Evolutionary conservation across 2,113 vertebrate species (phyloP), one percentile per base, ranked within the genome.

Genomic region (Pycnonotus jocosus): DNA sequence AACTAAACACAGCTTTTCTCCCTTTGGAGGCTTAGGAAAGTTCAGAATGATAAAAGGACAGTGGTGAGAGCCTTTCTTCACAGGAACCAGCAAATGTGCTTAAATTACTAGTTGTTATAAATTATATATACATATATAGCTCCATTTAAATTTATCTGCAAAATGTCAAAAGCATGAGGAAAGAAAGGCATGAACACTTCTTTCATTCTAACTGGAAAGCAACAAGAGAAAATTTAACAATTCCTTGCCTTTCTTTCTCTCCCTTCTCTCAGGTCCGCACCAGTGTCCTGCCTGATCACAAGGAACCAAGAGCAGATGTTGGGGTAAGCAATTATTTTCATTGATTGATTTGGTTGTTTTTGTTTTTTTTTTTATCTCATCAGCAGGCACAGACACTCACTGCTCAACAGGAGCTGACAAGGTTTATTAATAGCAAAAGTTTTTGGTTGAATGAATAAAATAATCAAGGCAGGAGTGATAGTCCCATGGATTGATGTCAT

Each of bases 271-370:
- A 98, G 98, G 97, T 98, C 85, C 95, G 86, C 38, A 98, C 97
- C 87, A 96, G 94, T 81, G 96, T 97, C 91, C 76, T 97, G 37
- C 93, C 95, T 86, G 98, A 98, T 81, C 94, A 93, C 57, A 98
- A 97, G 94, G 98, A 98, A 44, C 69, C 96, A 68, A 97, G 96
- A 66, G 80, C 98, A 79, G 98, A 98, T 95, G 91, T 61, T 92
- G 98, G 97, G 96, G 98, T 98, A 98, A 97, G 98, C 71, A 70
- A 50, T 30, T 54, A 20, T 61, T 68, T 56, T 37, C 5, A 33
- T 18, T 69, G 33, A n/a, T 37, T 4, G 3, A 0, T 31, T 37
- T 13, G n/a, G n/a, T n/a, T n/a, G n/a, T n/a, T n/a, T n/a, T 18
- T 31, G 7, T 7, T 15, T 70, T 51, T 11, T 42, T 65, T 48